These are phyloP conservation scores for Ditula angustiorana DNA, from an alignment of 2,888 invertebrate genomes.

Conservation along the genomic window DNA sequence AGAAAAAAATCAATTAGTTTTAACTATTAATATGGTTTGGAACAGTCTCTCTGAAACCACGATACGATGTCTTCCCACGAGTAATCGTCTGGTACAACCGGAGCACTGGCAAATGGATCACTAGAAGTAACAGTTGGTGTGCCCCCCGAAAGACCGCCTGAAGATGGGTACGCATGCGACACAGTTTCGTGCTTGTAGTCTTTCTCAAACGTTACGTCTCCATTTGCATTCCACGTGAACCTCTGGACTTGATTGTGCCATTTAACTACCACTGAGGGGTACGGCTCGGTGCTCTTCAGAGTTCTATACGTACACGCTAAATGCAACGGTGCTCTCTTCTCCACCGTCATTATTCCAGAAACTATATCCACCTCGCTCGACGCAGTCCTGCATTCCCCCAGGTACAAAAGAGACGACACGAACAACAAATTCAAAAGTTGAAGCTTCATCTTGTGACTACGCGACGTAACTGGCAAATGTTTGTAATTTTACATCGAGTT, in stretches of 20 bases:
- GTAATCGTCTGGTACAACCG: slow-evolving; percentile 51
- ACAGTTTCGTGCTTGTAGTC: slow-evolving; percentile 46
- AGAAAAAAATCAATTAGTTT: too few relatives aligned
- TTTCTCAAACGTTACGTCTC: slow-evolving; percentile 44
- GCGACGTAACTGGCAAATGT: slow-evolving; percentile 47
- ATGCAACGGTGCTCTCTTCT: slow-evolving; percentile 49
- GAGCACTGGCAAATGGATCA: slow-evolving; percentile 51
- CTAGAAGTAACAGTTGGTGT: slow-evolving; percentile 24
- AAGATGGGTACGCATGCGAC: slow-evolving; percentile 51
- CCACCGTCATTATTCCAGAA: slow-evolving; percentile 42
- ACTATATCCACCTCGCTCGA: slow-evolving; percentile 50
- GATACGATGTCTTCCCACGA: slow-evolving; percentile 46
- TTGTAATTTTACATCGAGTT: slow-evolving; percentile 30
- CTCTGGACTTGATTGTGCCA: slow-evolving; percentile 54
- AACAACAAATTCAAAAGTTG: slow-evolving; percentile 43
- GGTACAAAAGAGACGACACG: slow-evolving; percentile 49
- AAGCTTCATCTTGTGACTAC: slow-evolving; percentile 58
- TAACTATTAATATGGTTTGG: slow-evolving; percentile 31
- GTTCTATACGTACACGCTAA: slow-evolving; percentile 55
- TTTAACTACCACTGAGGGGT: slow-evolving; percentile 60
- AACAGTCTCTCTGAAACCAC: slow-evolving; percentile 40
- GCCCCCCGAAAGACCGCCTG: slow-evolving; percentile 53
- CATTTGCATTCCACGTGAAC: slow-evolving; percentile 51
- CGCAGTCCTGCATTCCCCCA: slow-evolving; percentile 56
- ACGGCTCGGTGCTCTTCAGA: slow-evolving; percentile 52